Percentiles rank a stretch among this genome's conserved stretches.
Conservation (phyloP, 2,797 vertebrate species). For the Platyrinchus mystaceus region DNA sequence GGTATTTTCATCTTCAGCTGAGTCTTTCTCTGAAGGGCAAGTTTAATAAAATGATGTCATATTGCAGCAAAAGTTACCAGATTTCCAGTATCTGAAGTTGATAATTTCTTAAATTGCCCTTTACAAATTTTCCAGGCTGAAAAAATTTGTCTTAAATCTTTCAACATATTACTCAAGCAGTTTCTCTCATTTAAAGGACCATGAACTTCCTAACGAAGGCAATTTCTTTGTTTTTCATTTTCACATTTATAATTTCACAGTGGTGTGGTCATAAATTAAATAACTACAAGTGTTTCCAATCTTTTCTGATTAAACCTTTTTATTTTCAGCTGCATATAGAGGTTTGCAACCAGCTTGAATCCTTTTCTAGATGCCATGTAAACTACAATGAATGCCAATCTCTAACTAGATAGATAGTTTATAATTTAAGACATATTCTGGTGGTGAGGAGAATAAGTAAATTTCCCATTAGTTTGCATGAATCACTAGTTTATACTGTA, state of each 20-base stretch:
- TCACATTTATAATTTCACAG: conserved; percentile 11
- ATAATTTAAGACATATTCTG: neutral
- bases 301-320: neutral
- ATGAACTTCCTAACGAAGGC: neutral
- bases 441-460: neutral
- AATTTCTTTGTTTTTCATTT: conserved; percentile 21
- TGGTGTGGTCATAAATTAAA: conserved; percentile 14
- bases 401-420: neutral
- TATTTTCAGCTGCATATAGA: conserved; percentile 5
- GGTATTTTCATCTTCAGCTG: neutral
- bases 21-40: neutral
- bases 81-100: neutral
- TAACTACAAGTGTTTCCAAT: neutral
- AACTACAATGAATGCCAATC: neutral
- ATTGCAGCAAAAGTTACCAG: neutral
- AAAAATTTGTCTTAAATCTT: neutral
- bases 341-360: neutral
- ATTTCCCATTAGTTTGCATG: conserved; percentile 15
- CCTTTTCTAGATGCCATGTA: neutral
- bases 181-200: neutral
- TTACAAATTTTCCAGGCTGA: neutral
- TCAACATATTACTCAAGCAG: neutral
- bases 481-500: conserved; percentile 1
- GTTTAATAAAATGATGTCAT: neutral
- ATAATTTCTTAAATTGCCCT: neutral